Evolutionary conservation across 2,113 vertebrate species (phyloP), one percentile per base, ranked within the genome.

Genomic region (Dromiciops gliroides): DNA sequence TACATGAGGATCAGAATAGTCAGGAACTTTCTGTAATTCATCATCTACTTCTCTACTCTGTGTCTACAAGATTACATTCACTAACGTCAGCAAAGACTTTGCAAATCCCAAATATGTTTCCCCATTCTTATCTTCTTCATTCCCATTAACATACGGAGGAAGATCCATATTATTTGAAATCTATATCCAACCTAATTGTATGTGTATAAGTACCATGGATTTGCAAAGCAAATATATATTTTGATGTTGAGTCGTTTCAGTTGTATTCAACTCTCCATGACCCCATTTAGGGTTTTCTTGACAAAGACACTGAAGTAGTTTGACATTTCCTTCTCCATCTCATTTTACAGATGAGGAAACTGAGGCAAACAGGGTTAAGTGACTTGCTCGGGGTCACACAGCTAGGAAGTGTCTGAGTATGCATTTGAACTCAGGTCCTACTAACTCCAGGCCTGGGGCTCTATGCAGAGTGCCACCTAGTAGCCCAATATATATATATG

Each of bases 1-100:
- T n/a, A 53, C 51, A 83, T 89, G 67, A 47, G 95, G 95, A 93
- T 8, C 50, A 83, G 49, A 44, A 92, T 90, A 16, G 31, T 91
- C 95, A 91, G 88, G 44, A 47, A 91, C 67, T 49, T 60, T 94
- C 92, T 92, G 60, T 50, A 67, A 11, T 90, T 52, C 89, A 51
- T n/a, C 31, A 83, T 83, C n/a, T 25, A 9, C 37, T 23, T 50
- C 51, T 25, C 28, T 89, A 12, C n/a, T 90, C 83, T 60, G 47
- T 10, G 51, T 51, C 88, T 44, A 5, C 24, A 67, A 60, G 49
- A 89, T 83, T 23, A 44, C 67, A 83, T 26, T 48, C 50, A 49
- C 50, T 26, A 67, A 90, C 26, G 26, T 49, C 90, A 56, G 49
- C 37, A 91, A 90, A 49, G 48, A 50, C 10, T 53, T 51, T 48